phyloP scores from a whole-genome alignment of 2,113 vertebrate species.

The Platichthys stellatus region DNA sequence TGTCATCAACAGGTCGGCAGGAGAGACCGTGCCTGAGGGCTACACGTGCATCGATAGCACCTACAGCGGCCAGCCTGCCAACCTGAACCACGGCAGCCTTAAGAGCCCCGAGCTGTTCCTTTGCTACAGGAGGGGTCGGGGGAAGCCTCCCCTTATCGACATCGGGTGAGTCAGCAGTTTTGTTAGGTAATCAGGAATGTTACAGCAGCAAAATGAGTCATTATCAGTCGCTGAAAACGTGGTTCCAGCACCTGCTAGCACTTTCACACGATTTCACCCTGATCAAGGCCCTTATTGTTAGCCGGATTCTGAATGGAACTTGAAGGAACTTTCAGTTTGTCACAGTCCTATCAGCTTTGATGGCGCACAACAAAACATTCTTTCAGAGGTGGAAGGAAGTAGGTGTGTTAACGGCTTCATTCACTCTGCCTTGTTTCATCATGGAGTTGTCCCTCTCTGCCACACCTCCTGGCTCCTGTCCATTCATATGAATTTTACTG shows the following conservation, averaged over 20 bases:
- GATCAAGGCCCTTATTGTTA: not conserved
- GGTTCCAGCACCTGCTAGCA: not conserved
- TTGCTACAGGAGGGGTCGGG: conserved; percentile 92
- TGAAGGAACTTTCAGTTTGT: not conserved
- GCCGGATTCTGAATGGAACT: not conserved
- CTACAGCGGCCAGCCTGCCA: conserved; percentile 91
- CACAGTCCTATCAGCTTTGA: not conserved
- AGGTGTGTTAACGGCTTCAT: conserved; percentile 6
- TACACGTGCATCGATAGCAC: conserved; percentile 96
- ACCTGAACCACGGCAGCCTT: conserved; percentile 96
- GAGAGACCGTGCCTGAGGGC: conserved; percentile 94
- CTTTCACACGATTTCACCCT: not conserved
- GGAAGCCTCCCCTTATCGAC: conserved; percentile 93
- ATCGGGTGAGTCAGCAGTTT: conserved; percentile 86
- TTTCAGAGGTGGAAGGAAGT: conserved; percentile 21
- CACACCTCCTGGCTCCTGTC: conserved; percentile 20
- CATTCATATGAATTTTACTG: not conserved
- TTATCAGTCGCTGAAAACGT: not conserved
- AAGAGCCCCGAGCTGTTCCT: conserved; percentile 98
- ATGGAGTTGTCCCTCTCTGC: conserved; percentile 3
- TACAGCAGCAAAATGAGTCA: not conserved
- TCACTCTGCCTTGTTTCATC: conserved; percentile 25
- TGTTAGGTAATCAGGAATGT: not conserved
- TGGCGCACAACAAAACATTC: not conserved
- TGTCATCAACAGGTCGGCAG: conserved; percentile 94